phyloP scores from a whole-genome alignment of 1,140 invertebrate genomes.

The Drosophila jambulina region DNA sequence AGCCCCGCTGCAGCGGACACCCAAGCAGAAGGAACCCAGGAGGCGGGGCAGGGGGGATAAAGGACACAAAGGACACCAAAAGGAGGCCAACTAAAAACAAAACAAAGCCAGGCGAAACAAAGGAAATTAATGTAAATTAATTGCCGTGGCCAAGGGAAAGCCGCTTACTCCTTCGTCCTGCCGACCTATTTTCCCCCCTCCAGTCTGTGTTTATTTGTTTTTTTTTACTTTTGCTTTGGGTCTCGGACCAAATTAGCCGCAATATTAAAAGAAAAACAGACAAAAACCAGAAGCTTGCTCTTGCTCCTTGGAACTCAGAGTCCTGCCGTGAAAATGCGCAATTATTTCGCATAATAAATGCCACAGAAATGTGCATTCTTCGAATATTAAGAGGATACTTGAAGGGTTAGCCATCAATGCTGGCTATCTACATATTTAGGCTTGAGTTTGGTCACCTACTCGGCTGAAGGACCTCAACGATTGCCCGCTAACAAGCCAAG shows the following conservation, averaged over 20 bases:
- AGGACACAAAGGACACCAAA: slow-evolving; percentile 3
- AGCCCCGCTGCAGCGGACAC: slow-evolving; percentile 18
- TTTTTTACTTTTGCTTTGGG: background rate
- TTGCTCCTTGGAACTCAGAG: background rate
- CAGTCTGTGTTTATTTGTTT: background rate
- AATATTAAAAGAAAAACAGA: slow-evolving; percentile 3
- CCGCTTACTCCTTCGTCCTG: slow-evolving; percentile 37
- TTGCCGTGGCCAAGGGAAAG: slow-evolving; percentile 56
- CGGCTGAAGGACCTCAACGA: background rate
- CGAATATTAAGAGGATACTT: background rate
- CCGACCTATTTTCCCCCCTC: background rate
- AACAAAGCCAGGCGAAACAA: slow-evolving; percentile 27
- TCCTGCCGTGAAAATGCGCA: background rate
- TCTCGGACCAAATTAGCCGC: slow-evolving; percentile 17
- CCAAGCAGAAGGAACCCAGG: slow-evolving; percentile 3
- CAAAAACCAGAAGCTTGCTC: background rate
- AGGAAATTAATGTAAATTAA: slow-evolving; percentile 71
- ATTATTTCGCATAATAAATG: slow-evolving; percentile 4
- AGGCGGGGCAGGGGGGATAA: background rate
- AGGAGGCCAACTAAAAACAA: slow-evolving; percentile 13
- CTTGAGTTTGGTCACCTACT: background rate
- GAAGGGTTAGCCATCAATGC: background rate
- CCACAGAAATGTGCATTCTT: background rate
- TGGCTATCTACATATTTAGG: background rate
- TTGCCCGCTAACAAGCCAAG: slow-evolving; percentile 4